Evolutionary conservation across 2,797 vertebrate genomes (phyloP), one percentile per base, ranked within the genome.

Genomic region (Alosa sapidissima): DNA sequence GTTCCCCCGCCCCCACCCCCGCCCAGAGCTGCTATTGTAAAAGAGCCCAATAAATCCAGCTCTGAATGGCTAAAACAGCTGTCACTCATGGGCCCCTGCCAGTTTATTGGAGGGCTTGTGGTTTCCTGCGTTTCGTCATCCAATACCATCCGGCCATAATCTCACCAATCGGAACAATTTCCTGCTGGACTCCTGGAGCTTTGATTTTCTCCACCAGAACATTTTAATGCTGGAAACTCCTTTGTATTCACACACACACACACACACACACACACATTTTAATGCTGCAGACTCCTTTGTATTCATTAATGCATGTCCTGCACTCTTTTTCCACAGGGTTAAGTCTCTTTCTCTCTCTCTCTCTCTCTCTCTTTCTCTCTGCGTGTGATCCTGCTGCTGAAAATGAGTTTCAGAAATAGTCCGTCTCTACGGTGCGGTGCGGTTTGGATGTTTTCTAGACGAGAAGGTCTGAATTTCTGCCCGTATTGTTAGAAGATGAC

Each of bases 71-170:
- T 92, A 92, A 92, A 93, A 90, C 92, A 92, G 91, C 92, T 91
- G 92, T 93, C 92, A 91, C 89, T 93, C 91, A 93, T 91, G 89
- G 88, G 90, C 87, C 89, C 87, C 90, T 89, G 92, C 90, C 92
- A 93, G 89, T 93, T 92, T 91, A 93, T 91, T 91, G 92, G 91
- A 93, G 86, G 90, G 85, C 81, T 90, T 93, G 91, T 89, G 92
- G 93, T 94, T 93, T 91, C 91, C 92, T 92, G 91, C 82, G 87
- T 93, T 92, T 94, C 89, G 86, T 93, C 92, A 94, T 91, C 83
- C 87, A 86, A 88, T 90, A 87, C 87, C 90, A 91, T 89, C 91
- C 89, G 83, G 89, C 89, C 90, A 90, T 90, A 91, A 91, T 92
- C 91, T 91, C 88, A 90, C 88, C 75, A 93, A 91, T 92, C 88